Percentiles rank a stretch among this genome's conserved stretches.
Conservation (phyloP, 2,797 vertebrate genomes). For the Petrocephalus sullivani region DNA sequence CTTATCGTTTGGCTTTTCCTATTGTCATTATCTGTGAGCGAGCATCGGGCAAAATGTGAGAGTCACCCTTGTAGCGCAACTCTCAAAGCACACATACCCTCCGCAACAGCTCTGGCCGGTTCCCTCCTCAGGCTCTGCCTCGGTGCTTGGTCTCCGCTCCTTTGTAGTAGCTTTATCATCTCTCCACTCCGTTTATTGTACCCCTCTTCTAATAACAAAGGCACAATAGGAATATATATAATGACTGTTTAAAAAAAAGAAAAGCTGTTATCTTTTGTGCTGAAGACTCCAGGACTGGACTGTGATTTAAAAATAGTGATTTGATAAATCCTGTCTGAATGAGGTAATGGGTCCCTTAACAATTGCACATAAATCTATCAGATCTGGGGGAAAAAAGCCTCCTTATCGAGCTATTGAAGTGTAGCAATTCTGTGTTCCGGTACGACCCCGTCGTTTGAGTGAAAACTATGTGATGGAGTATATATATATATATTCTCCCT, state of each 20-base stretch:
- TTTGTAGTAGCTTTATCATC: neutral
- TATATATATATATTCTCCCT: neutral
- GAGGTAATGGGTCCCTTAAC: conserved; percentile 11
- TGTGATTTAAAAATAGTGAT: neutral
- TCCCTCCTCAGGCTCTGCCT: neutral
- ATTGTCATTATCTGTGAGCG: neutral
- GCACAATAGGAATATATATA: conserved; percentile 3
- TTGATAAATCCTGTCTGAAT: conserved; percentile 12
- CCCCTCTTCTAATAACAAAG: conserved; percentile 2
- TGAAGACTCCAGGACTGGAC: conserved; percentile 3
- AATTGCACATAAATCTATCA: conserved; percentile 12
- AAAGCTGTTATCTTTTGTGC: conserved; percentile 5
- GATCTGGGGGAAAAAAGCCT: neutral
- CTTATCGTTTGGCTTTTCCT: neutral
- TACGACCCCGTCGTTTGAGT: conserved; percentile 15
- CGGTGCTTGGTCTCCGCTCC: neutral
- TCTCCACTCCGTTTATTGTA: neutral
- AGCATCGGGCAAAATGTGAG: neutral
- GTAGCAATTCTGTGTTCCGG: neutral
- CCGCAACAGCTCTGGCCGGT: neutral
- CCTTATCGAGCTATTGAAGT: conserved; percentile 6
- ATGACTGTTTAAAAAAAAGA: neutral
- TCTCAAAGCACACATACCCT: neutral
- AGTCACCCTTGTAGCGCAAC: neutral
- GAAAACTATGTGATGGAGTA: conserved; percentile 9